phyloP scores from a whole-genome alignment of 1,140 invertebrate genomes.

The Platorchestia sp. region DNA sequence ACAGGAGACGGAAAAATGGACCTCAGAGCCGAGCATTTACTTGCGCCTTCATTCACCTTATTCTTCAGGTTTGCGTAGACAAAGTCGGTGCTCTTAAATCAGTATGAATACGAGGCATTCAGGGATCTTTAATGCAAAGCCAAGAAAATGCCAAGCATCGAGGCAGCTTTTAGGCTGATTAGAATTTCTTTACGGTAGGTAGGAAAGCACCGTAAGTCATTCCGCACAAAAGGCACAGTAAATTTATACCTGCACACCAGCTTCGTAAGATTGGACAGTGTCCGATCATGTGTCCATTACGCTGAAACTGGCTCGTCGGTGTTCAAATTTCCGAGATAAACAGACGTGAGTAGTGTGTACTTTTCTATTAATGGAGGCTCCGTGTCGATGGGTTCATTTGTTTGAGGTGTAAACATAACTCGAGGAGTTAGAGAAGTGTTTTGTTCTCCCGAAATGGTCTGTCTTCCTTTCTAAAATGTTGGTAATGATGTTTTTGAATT shows the following conservation, averaged over 20 bases:
- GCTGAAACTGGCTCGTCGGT: neutral
- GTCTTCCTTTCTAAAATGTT: too few relatives aligned
- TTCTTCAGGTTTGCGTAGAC: neutral
- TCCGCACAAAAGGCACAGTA: neutral
- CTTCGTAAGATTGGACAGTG: neutral
- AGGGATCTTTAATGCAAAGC: constrained; percentile 7
- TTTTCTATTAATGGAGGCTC: neutral
- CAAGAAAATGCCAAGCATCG: neutral
- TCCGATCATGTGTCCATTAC: neutral
- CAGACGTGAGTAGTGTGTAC: neutral
- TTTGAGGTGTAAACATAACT: neutral
- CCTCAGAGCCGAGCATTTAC: neutral
- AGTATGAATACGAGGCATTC: constrained; percentile 15
- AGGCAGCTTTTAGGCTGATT: constrained; percentile 4
- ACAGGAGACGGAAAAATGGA: neutral
- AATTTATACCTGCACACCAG: neutral
- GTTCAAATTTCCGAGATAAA: neutral
- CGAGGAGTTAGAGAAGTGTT: too few relatives aligned
- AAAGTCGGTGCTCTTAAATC: neutral
- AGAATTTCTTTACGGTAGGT: constrained; percentile 18
- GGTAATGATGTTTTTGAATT: too few relatives aligned
- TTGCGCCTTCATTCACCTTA: neutral
- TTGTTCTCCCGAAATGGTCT: too few relatives aligned
- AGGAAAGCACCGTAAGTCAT: neutral
- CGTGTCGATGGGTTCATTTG: neutral